These are phyloP conservation scores for Drosophila bocqueti DNA, from an alignment of 1,140 invertebrate genomes.

Conservation along the genomic window DNA sequence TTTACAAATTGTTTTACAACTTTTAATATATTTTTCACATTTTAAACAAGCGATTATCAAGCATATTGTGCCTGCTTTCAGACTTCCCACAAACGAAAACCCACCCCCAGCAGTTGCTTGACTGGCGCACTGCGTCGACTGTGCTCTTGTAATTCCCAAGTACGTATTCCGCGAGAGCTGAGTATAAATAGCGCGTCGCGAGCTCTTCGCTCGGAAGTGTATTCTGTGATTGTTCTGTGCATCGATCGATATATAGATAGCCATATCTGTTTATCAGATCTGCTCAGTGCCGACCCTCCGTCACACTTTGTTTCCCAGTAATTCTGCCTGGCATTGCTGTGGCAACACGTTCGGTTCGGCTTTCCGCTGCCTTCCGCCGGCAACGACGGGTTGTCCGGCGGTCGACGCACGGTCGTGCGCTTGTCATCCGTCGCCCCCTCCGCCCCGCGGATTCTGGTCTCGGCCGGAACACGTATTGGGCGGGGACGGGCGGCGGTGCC, in stretches of 20 bases:
- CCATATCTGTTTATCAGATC: slow-evolving; percentile 84
- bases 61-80: not conserved
- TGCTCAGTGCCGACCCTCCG: slow-evolving; percentile 85
- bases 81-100: not conserved
- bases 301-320: slow-evolving; percentile 84
- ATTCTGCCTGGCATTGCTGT: slow-evolving; percentile 80
- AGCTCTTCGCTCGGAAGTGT: slow-evolving; percentile 62
- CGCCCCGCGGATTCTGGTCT: slow-evolving; percentile 57
- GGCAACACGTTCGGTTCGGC: slow-evolving; percentile 70
- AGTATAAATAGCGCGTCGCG: slow-evolving; percentile 50
- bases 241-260: slow-evolving; percentile 83
- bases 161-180: slow-evolving; percentile 17
- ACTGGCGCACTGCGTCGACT: not conserved
- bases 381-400: slow-evolving; percentile 77
- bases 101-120: slow-evolving; percentile 8
- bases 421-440: slow-evolving; percentile 57
- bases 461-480: slow-evolving; percentile 64
- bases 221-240: slow-evolving; percentile 85
- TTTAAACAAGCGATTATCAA: too few relatives aligned
- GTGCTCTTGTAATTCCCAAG: slow-evolving; percentile 65
- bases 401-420: slow-evolving; percentile 78
- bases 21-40: not conserved
- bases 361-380: slow-evolving; percentile 80
- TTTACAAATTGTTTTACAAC: not conserved
- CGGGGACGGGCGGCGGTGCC: slow-evolving; percentile 68